phyloP scores from a whole-genome alignment of 1,140 invertebrate genomes.

The Camponotus pennsylvanicus region DNA sequence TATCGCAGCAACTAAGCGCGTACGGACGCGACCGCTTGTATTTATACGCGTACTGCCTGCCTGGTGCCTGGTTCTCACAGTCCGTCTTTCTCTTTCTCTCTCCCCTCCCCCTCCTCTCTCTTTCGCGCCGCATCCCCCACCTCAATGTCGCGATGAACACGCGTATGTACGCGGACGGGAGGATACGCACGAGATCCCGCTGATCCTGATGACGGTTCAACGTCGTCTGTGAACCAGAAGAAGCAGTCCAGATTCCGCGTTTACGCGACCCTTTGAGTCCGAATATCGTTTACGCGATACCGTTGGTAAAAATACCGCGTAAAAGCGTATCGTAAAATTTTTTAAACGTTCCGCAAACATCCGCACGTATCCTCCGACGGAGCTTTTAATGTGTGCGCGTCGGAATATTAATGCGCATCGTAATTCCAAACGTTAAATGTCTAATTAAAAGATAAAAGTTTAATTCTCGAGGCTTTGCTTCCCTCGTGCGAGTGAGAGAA shows the following conservation, averaged over 20 bases:
- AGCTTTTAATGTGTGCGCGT: neutral
- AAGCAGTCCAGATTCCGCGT: neutral
- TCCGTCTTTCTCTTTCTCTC: slow-evolving; percentile 62
- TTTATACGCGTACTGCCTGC: slow-evolving; percentile 81
- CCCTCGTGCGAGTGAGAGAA: neutral
- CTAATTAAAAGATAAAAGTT: no score
- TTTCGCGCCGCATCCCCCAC: slow-evolving; percentile 72
- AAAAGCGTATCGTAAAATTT: slow-evolving; percentile 3
- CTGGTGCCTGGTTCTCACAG: slow-evolving; percentile 63
- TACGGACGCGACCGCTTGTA: slow-evolving; percentile 80
- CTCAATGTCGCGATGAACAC: neutral
- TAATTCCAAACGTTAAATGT: neutral
- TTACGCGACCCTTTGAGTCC: neutral
- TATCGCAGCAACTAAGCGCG: slow-evolving; percentile 81
- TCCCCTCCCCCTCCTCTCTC: slow-evolving; percentile 62
- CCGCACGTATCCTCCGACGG: no score
- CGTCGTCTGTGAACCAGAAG: neutral
- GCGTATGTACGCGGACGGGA: slow-evolving; percentile 48
- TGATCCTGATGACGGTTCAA: slow-evolving; percentile 22
- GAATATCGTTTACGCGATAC: neutral
- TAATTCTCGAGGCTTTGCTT: slow-evolving; percentile 1
- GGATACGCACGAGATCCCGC: slow-evolving; percentile 37
- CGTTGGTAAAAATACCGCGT: slow-evolving; percentile 1
- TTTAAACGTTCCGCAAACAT: neutral
- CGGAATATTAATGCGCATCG: neutral